Evolutionary conservation across 35 echinoderm and acorn worm genomes (phyloP), one percentile per base, ranked within the genome.

Genomic region (Holothuria glaberrima): DNA sequence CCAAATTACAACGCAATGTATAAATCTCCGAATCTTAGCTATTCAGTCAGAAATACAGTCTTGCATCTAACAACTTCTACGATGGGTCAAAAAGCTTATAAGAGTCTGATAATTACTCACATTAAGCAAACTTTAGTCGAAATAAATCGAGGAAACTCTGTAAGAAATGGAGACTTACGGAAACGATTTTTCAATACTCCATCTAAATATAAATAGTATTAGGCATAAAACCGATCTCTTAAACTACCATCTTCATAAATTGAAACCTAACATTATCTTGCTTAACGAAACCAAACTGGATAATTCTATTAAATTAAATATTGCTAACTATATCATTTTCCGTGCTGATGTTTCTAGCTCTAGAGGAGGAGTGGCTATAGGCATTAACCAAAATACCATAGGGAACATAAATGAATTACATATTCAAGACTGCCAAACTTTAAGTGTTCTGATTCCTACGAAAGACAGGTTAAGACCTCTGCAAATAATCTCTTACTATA

Each of bases 241-340:
- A 0, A 33, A 12, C 14, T 6, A 69, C 66, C 21, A 69, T 17
- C 25, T 69, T 69, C 5, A 29, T 25, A 29, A 10, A 26, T 29
- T 21, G 9, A 69, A 69, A 0, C 66, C 66, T 1, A 26, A 69
- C 19, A 6, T 69, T 6, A 0, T 69, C 22, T 17, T 69, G 0
- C 21, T 69, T 5, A 69, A 69, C 13, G 66, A 69, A 69, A 69
- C 66, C 1, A 69, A 69, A 69, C 66, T 69, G 21, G 66, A 25
- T 25, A 10, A 26, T 1, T 69, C 66, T 69, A 29, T 25, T 69
- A 1, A 69, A 69, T 1, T 69, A 1, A 17, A 69, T 9, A 21
- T 69, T 1, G 6, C 3, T 69, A 69, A 69, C 22, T 69, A 18
- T 25, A 69, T 17, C 1, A 17, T 69, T 13, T 25, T 9, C 21